Base-by-base conservation (phyloP, 2,797 vertebrate species). In the Danionella dracula region DNA sequence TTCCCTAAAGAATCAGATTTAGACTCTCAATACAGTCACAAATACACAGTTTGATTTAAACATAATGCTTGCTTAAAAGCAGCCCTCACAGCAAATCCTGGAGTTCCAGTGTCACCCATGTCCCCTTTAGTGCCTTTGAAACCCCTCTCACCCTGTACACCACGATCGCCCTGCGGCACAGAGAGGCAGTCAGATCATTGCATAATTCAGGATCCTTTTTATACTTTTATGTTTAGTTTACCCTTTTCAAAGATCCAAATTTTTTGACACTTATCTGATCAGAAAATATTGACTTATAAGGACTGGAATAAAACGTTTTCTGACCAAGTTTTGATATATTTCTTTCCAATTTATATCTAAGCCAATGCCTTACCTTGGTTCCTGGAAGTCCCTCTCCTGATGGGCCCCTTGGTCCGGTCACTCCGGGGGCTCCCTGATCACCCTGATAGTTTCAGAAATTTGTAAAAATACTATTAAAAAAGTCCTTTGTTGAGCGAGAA, bases 371-470 rank as follows among this genome's bases (percentile, higher is more conserved):
- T 80, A 95, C 94, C 89, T 96, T 97, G 29, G 85, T 68, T 58
- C 94, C 94, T 75, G 91, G 76, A 76, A 91, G 81, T 66, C 94
- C 94, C 38, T 96, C 91, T 77, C 94, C 94, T 70, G 85, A 71
- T 56, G 86, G 86, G 1, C 94, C 94, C 83, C 92, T 90, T 11
- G 92, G 91, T 60, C 94, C 94, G 60, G 89, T 90, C 78, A 94
- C 83, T 75, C 94, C 94, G 76, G 89, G 90, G 82, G 85, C 77
- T 76, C 94, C 94, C 73, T 89, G 89, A 68, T 92, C 92, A 58
- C 94, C 94, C 94, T 97, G 73, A 78, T 63, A 34, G 2, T 41
- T 58, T 68, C 12, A 68, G 55, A 29, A 70, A 50, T n/a, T n/a
- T n/a, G n/a, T n/a, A n/a, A n/a, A n/a, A n/a, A n/a, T n/a, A n/a